Evolutionary conservation across 2,113 vertebrate species (phyloP).

Genomic region (Phaethon lepturus): DNA sequence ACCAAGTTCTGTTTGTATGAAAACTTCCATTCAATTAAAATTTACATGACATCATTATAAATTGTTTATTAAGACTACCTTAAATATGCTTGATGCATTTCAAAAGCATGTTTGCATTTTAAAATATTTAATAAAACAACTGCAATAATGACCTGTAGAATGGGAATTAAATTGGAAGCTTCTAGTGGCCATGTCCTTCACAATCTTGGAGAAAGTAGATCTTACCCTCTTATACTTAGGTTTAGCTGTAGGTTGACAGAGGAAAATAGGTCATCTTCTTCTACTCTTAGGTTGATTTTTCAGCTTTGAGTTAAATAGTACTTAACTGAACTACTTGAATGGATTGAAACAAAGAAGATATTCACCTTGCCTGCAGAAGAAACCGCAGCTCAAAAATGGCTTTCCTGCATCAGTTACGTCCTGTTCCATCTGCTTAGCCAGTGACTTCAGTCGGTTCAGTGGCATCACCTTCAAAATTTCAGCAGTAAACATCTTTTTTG

Average conservation of each 20-base stretch:
- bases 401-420: background rate
- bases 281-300: background rate
- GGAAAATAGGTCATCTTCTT: background rate
- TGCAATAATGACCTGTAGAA: background rate
- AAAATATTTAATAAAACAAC: background rate
- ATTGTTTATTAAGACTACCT: background rate
- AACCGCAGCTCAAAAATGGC: background rate
- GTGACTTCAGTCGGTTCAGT: background rate
- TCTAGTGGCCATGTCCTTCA: background rate
- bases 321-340: background rate
- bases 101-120: background rate
- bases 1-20: background rate
- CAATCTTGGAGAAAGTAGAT: background rate
- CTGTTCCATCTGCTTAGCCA: background rate
- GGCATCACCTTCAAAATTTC: background rate
- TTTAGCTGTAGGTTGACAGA: background rate
- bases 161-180: background rate
- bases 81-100: background rate
- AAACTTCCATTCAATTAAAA: background rate
- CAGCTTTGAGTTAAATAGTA: constrained; percentile 8
- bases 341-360: constrained; percentile 37
- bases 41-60: background rate
- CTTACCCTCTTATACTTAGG: background rate
- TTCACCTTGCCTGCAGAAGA: background rate
- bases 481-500: background rate